Evolutionary conservation across 1,140 invertebrate species (phyloP).

Genomic region (Tetramorium parvispinum): DNA sequence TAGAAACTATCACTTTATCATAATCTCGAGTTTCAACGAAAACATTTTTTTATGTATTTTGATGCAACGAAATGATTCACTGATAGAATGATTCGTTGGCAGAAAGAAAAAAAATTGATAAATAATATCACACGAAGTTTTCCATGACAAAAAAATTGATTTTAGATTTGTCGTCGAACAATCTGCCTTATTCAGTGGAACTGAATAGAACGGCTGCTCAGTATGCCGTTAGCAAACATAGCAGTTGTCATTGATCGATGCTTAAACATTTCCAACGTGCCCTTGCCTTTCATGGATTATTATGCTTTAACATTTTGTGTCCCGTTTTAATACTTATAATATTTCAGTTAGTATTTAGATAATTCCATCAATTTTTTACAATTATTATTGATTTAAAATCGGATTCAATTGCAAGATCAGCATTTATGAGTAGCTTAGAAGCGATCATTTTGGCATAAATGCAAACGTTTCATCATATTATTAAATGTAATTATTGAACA

Average conservation of each 20-base stretch:
- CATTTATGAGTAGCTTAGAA: neutral
- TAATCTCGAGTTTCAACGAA: neutral
- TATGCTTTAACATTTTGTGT: neutral
- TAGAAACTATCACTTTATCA: neutral
- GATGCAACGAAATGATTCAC: neutral
- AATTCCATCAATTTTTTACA: neutral
- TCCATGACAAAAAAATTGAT: neutral
- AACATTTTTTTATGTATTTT: neutral
- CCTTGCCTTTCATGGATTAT: slow-evolving; percentile 10
- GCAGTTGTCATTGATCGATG: slow-evolving; percentile 36
- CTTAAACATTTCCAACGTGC: neutral
- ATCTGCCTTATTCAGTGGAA: neutral
- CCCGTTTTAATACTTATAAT: neutral
- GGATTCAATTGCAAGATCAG: neutral
- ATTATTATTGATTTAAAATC: neutral
- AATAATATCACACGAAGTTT: neutral
- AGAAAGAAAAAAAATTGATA: neutral
- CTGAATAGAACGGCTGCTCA: neutral
- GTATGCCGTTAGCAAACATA: neutral
- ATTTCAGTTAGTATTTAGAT: neutral
- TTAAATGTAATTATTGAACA: neutral
- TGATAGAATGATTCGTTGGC: too few relatives aligned
- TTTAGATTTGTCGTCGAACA: neutral
- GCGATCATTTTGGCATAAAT: neutral
- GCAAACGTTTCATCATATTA: neutral